Base-by-base conservation (phyloP, 2,888 invertebrate genomes). In the Lysandra coridon region DNA sequence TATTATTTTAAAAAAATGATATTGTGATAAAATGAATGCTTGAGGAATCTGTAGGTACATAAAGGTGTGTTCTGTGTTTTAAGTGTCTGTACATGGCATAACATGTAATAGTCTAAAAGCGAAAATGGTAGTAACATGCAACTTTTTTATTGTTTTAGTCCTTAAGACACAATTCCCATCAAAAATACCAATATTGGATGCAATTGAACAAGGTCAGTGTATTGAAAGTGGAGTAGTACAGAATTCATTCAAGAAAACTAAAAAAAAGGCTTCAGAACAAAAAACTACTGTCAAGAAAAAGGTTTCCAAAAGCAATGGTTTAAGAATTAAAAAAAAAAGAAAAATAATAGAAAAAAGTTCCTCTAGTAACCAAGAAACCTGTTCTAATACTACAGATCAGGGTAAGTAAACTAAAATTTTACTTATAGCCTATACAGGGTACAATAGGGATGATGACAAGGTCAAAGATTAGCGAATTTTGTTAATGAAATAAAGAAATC, bases 171-270 rank as follows among this genome's bases (percentile, higher is more conserved):
- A 74, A 44, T 74, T 74, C 4, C 74, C 74, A 44, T 44, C 40
- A n/a, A 74, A 74, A 17, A 74, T 44, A 14, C 60, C 60, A 49
- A 78, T 62, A 62, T 77, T 80, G 53, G 74, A 78, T 23, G 57
- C 78, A 62, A 78, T 74, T 74, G 74, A 74, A 74, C 44, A 7
- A 3, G 44, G 17, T n/a, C 17, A n/a, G n/a, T n/a, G 7, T 44
- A 40, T 44, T 44, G 23, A 74, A 44, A 74, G 40, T 10, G 44
- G n/a, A 10, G 40, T 44, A 10, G n/a, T 10, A 44, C 44, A n/a
- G 12, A 73, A 73, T 17, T 10, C 30, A 69, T 33, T 69, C 69
- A 69, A 69, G 69, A 69, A 69, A 69, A 69, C 37, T 33, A 69
- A 69, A 37, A 69, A 69, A 14, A 37, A 17, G 14, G n/a, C 40